Evolutionary conservation across 2,797 vertebrate genomes (phyloP).

Genomic region (Natrix natrix): DNA sequence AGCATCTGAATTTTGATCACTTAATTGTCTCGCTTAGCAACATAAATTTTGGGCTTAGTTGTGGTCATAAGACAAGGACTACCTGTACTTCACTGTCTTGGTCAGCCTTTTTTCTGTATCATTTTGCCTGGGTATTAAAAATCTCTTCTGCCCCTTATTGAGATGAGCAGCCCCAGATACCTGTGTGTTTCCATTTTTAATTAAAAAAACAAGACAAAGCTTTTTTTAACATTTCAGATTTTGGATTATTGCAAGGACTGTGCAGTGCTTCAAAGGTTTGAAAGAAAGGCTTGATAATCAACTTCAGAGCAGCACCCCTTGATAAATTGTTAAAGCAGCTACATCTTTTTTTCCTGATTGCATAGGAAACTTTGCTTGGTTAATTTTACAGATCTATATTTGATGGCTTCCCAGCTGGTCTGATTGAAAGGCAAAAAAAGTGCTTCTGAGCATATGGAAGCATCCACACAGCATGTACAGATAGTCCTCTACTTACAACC

Average conservation of each 20-base stretch:
- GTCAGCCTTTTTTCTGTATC: too few species aligned
- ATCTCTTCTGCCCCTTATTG: too few species aligned
- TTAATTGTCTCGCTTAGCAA: too few species aligned
- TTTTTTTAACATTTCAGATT: background rate
- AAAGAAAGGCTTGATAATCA: background rate
- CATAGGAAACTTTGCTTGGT: background rate
- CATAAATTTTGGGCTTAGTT: too few species aligned
- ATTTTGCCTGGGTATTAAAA: background rate
- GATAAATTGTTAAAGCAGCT: background rate
- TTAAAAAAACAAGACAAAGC: background rate
- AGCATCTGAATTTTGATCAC: too few species aligned
- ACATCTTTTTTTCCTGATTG: background rate
- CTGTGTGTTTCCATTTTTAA: background rate
- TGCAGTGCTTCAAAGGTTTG: background rate
- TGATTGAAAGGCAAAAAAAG: background rate
- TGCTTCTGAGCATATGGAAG: background rate
- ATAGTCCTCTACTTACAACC: too few species aligned
- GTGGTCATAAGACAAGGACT: too few species aligned
- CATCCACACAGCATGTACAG: background rate
- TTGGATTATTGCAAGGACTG: background rate
- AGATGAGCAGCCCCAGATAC: background rate
- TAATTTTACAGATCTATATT: background rate
- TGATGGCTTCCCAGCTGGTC: too few species aligned
- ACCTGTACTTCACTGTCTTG: background rate
- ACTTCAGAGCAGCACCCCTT: too few species aligned